Evolutionary conservation across 2,888 invertebrate species (phyloP).

Genomic region (Chrysina gloriosa): DNA sequence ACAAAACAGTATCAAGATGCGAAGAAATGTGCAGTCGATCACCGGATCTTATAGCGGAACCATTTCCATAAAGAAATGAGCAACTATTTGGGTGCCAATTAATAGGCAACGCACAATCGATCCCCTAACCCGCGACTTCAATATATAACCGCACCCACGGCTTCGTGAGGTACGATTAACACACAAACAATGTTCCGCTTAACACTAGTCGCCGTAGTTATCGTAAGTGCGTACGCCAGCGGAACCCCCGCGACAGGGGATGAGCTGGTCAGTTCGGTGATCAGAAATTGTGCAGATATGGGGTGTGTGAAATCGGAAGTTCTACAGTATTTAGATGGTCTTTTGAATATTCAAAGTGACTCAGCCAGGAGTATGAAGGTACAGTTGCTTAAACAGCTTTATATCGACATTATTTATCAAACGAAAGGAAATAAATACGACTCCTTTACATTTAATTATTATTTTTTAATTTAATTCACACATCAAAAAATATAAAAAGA

Average conservation of each 20-base stretch:
- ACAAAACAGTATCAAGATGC: conserved; percentile 38
- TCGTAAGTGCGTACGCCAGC: conserved; percentile 63
- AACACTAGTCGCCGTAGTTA: conserved; percentile 67
- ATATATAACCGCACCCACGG: conserved; percentile 77
- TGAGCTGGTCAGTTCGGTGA: conserved; percentile 76
- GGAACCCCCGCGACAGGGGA: conserved; percentile 70
- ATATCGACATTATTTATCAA: too few species aligned
- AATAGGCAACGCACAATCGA: conserved; percentile 58
- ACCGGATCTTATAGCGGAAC: conserved; percentile 54
- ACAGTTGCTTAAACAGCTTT: conserved; percentile 16
- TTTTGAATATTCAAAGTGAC: conserved; percentile 73
- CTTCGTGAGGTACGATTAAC: conserved; percentile 55
- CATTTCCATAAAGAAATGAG: conserved; percentile 51
- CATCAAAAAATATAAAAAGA: too few species aligned
- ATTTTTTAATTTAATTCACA: too few species aligned
- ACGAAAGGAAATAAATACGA: too few species aligned
- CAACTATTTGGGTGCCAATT: conserved; percentile 58
- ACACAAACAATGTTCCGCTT: conserved; percentile 59
- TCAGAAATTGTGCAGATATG: conserved; percentile 80
- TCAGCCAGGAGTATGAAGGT: conserved; percentile 69
- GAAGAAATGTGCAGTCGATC: conserved; percentile 39
- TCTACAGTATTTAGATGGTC: conserved; percentile 79
- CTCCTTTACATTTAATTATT: too few species aligned
- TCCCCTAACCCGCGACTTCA: conserved; percentile 68
- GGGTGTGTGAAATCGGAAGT: conserved; percentile 82